Conservation (phyloP, 1,140 invertebrate genomes). For the Neodiprion lecontei region DNA sequence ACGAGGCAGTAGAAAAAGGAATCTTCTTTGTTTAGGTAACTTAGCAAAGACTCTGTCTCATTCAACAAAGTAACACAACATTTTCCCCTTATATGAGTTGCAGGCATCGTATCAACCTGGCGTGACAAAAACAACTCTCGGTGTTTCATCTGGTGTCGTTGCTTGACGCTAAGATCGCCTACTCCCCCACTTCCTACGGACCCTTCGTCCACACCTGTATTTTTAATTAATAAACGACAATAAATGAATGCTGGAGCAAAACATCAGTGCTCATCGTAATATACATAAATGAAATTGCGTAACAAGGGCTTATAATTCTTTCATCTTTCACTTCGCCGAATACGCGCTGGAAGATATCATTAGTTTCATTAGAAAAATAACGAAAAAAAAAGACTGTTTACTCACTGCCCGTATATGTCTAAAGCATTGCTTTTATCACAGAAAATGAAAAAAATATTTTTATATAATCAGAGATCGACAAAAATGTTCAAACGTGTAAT, state of each 20-base stretch:
- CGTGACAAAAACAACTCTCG: conserved; percentile 97
- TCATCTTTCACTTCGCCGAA: no score
- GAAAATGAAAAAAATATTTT: no score
- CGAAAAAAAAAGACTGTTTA: conserved; percentile 17
- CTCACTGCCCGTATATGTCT: no score
- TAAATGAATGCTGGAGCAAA: conserved; percentile 22
- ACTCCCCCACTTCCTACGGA: conserved; percentile 62
- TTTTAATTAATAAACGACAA: conserved; percentile 27
- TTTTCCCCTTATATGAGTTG: conserved; percentile 98
- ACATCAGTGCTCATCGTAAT: no score
- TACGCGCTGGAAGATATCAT: neutral
- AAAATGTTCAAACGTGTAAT: no score
- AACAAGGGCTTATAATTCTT: no score
- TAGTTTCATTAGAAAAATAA: conserved; percentile 12
- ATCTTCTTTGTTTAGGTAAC: conserved; percentile 98
- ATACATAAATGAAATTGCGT: no score
- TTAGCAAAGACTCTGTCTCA: conserved; percentile 94
- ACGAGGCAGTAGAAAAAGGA: conserved; percentile 99
- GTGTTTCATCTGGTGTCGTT: conserved; percentile 95
- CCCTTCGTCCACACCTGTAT: conserved; percentile 63
- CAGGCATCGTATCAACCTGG: conserved; percentile 97
- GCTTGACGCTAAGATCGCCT: conserved; percentile 69
- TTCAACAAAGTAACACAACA: conserved; percentile 98
- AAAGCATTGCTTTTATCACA: no score
- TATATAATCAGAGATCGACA: no score